phyloP scores from a whole-genome alignment of 2,113 vertebrate genomes.

The Phalacrocorax aristotelis region DNA sequence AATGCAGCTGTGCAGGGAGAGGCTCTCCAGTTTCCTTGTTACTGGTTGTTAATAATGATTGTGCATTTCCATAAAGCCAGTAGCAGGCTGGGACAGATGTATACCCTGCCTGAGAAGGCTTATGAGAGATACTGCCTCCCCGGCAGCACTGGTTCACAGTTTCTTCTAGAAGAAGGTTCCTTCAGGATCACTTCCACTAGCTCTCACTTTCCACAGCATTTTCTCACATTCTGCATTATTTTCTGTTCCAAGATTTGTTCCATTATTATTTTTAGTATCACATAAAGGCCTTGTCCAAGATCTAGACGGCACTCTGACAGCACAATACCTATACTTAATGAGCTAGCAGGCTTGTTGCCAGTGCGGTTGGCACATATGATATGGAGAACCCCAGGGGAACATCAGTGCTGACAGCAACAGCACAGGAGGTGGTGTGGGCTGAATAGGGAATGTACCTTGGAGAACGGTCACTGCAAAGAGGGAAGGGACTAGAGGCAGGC shows the following conservation, averaged over 20 bases:
- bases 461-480: neutral
- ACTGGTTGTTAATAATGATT: neutral
- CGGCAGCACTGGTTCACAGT: accelerated
- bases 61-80: neutral
- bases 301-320: neutral
- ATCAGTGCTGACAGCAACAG: neutral
- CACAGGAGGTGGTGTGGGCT: neutral
- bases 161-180: neutral
- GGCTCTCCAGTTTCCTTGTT: neutral
- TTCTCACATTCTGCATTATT: neutral
- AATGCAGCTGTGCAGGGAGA: neutral
- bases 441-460: neutral
- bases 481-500: neutral
- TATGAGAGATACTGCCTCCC: neutral
- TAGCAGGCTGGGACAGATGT: neutral
- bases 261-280: neutral
- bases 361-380: neutral
- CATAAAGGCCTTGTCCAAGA: neutral
- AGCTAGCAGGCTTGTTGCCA: neutral
- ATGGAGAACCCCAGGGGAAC: neutral
- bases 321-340: neutral
- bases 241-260: neutral
- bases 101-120: neutral
- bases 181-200: neutral
- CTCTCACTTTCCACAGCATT: neutral